phyloP scores from a whole-genome alignment of 2,113 vertebrate genomes.

The Eonycteris spelaea region DNA sequence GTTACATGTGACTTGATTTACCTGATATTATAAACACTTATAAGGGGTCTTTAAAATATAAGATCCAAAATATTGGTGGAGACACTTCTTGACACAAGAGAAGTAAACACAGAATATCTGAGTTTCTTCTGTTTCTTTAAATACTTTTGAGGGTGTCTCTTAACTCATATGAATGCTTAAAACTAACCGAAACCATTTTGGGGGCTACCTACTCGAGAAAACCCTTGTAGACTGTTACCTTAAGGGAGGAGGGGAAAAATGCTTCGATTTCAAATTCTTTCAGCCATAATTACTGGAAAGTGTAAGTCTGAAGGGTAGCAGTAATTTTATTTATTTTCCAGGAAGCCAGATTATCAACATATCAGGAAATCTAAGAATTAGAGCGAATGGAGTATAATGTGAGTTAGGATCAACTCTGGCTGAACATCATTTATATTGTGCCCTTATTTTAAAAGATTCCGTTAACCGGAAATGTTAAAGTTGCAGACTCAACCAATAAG shows the following conservation, averaged over 20 bases:
- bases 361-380: constrained; percentile 50
- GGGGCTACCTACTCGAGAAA: neutral
- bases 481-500: constrained; percentile 20
- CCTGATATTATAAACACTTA: constrained; percentile 55
- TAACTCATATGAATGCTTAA: neutral
- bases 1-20: constrained; percentile 23
- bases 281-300: neutral
- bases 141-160: neutral
- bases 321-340: constrained; percentile 23
- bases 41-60: constrained; percentile 44
- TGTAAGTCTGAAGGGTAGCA: neutral
- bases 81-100: constrained; percentile 64
- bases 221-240: neutral
- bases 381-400: constrained; percentile 35
- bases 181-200: neutral
- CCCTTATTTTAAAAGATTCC: constrained; percentile 50
- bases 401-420: neutral
- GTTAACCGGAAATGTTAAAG: constrained; percentile 24
- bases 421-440: neutral
- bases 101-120: constrained; percentile 59
- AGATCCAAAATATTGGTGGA: constrained; percentile 59
- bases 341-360: constrained; percentile 39
- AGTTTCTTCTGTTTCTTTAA: constrained; percentile 66
- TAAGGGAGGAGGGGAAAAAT: neutral
- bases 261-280: neutral